Evolutionary conservation across 2,113 vertebrate species (phyloP), one percentile per base, ranked within the genome.

Genomic region (Rhadina sibilatrix): DNA sequence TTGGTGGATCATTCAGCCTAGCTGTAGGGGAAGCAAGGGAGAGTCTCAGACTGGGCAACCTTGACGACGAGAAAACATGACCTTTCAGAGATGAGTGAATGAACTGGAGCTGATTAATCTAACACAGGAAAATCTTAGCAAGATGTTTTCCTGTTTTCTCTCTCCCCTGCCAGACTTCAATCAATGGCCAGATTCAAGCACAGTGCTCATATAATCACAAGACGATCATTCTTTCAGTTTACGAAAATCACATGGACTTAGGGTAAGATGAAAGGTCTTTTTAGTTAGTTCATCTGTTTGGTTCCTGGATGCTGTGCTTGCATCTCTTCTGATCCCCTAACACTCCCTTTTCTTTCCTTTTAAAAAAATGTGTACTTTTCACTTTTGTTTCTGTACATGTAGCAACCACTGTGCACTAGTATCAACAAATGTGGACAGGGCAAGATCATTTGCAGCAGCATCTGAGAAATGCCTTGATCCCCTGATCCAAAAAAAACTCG

Each of bases 101-200:
- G 76, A 88, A 87, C 60, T 78, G 64, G 13, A 79, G 52, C 56
- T 71, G 96, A 90, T 90, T 77, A 94, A 92, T 83, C 76, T 59
- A 80, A 80, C 71, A 83, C 38, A 93, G 93, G 96, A 95, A 97
- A 95, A 96, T 89, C 72, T 94, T 92, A 93, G 89, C 60, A 87
- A 94, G 89, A 94, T 64, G 52, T 83, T 94, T 91, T 95, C 93
- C 84, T 89, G 81, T 93, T 91, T 86, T 93, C 64, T 84, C 75
- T 33, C 52, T 93, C 47, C 80, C 60, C 38, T 89, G 86, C 80
- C 95, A 96, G 89, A 57, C 89, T 96, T 89, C 70, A 81, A 47
- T 95, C 95, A 94, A 95, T 93, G 69, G 81, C 47, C 89, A 94
- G 89, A 94, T 83, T 96, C 64, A 94, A 90, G 74, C 47, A 44